phyloP scores from a whole-genome alignment of 2,797 vertebrate species.

The Mormyrops boulengeri region DNA sequence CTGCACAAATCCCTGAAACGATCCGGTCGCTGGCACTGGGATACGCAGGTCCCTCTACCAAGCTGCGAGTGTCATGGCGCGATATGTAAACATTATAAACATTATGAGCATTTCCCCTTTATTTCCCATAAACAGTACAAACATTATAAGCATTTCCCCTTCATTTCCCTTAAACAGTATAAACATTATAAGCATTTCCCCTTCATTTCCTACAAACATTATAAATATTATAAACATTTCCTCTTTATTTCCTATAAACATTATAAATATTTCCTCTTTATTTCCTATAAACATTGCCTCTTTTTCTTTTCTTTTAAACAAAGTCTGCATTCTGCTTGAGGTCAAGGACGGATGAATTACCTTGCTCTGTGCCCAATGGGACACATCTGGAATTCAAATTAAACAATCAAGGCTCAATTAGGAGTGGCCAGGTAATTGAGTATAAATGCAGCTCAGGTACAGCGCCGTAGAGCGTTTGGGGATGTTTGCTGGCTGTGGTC shows the following conservation, averaged over 20 bases:
- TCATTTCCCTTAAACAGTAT: neutral
- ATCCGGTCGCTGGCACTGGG: neutral
- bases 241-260: neutral
- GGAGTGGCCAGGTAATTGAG: neutral
- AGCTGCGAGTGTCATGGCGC: neutral
- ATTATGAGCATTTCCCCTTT: neutral
- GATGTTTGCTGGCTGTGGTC: neutral
- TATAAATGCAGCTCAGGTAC: neutral
- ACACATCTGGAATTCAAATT: neutral
- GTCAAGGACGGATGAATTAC: neutral
- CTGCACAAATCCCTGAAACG: neutral
- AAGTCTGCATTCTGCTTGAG: neutral
- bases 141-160: neutral
- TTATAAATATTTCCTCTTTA: neutral
- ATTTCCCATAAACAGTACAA: neutral
- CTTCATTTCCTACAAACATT: neutral
- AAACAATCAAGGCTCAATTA: conserved; percentile 4
- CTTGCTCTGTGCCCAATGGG: neutral
- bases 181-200: neutral
- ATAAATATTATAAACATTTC: neutral
- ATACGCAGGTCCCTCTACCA: neutral
- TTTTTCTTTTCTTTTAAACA: neutral
- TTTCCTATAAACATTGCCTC: neutral
- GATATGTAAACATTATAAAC: neutral
- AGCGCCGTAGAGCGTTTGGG: neutral